Conservation (phyloP, 2,797 vertebrate genomes). For the Acanthurus tractus region DNA sequence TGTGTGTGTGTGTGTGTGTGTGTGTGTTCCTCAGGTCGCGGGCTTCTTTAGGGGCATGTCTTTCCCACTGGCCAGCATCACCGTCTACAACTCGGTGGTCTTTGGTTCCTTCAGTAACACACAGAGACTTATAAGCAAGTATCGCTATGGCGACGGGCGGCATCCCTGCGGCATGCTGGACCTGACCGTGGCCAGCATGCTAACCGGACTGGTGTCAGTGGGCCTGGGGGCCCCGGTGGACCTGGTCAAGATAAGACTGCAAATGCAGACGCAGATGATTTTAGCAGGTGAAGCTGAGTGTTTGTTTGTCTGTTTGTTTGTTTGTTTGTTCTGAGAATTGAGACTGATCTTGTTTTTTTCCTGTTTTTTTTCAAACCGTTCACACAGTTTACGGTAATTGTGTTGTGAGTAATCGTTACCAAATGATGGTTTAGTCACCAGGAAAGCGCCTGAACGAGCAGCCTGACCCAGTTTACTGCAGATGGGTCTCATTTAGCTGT, state of each 20-base stretch:
- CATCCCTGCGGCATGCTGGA: slow-evolving; percentile 81
- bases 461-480: too few relatives aligned
- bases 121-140: slow-evolving; percentile 87
- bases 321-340: too few relatives aligned
- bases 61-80: slow-evolving; percentile 93
- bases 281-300: slow-evolving; percentile 82
- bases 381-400: too few relatives aligned
- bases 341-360: too few relatives aligned
- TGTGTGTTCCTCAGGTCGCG: slow-evolving; percentile 75
- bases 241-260: slow-evolving; percentile 95
- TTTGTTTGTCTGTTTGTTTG: too few relatives aligned
- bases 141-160: slow-evolving; percentile 81
- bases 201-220: slow-evolving; percentile 90
- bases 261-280: slow-evolving; percentile 92
- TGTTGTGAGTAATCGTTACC: too few relatives aligned
- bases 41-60: slow-evolving; percentile 99
- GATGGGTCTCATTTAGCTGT: too few relatives aligned
- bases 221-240: slow-evolving; percentile 93
- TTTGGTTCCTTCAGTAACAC: slow-evolving; percentile 95
- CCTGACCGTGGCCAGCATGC: slow-evolving; percentile 89
- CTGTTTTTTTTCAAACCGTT: too few relatives aligned
- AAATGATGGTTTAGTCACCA: too few relatives aligned
- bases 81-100: slow-evolving; percentile 93
- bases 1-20: background rate
- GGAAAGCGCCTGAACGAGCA: too few relatives aligned